phyloP scores from a whole-genome alignment of 2,797 vertebrate genomes.

The Oreonectes daqikongensis region DNA sequence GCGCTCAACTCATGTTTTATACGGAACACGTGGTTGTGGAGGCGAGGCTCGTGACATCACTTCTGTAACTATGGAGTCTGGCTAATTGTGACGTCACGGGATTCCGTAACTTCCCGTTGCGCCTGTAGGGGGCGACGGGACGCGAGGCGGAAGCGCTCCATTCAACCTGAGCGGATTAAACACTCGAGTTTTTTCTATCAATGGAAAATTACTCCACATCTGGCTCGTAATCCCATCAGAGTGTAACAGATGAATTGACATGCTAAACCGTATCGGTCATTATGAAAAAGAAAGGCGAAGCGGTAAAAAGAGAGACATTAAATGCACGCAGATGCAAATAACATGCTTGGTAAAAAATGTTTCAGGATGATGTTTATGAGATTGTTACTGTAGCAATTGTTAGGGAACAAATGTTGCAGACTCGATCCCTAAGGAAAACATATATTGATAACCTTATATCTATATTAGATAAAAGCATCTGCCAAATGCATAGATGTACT shows the following conservation, averaged over 20 bases:
- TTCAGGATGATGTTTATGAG: not conserved
- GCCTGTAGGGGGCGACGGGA: constrained; percentile 52
- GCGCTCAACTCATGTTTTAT: constrained; percentile 59
- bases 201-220: constrained; percentile 56
- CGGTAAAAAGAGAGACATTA: not conserved
- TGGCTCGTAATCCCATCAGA: constrained; percentile 25
- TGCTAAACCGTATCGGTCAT: not conserved
- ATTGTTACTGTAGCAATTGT: not conserved
- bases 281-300: not conserved
- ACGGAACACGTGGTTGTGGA: constrained; percentile 67
- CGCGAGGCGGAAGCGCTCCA: constrained; percentile 38
- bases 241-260: constrained; percentile 30
- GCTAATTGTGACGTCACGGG: constrained; percentile 71
- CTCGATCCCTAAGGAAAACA: too few relatives aligned
- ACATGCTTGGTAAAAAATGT: not conserved
- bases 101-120: constrained; percentile 66
- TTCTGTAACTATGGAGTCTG: constrained; percentile 66
- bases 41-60: constrained; percentile 64
- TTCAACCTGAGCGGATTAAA: not conserved
- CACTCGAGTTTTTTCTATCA: constrained; percentile 47
- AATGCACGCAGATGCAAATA: not conserved
- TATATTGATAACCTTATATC: not conserved
- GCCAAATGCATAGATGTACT: too few relatives aligned
- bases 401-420: too few relatives aligned
- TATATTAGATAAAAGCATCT: too few relatives aligned